Conservation (phyloP, 2,113 vertebrate species). For the Aptenodytes forsteri region DNA sequence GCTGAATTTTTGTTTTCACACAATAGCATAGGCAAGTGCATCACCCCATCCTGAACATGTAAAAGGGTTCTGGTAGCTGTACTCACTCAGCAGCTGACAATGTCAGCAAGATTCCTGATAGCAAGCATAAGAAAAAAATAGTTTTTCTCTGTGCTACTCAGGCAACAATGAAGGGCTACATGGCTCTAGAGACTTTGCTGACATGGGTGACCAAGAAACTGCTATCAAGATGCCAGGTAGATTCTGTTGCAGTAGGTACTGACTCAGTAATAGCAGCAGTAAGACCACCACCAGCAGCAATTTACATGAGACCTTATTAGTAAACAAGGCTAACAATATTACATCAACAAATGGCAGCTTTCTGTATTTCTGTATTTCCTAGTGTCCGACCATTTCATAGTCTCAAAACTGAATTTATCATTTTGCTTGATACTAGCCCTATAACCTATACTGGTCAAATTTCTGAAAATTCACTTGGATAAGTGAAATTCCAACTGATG, state of each 20-base stretch:
- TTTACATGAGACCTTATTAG: not conserved
- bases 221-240: not conserved
- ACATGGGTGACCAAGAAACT: not conserved
- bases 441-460: not conserved
- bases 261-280: not conserved
- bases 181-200: not conserved
- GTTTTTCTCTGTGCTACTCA: not conserved
- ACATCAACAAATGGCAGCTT: not conserved
- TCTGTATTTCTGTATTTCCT: not conserved
- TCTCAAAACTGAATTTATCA: not conserved
- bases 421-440: not conserved
- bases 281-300: not conserved
- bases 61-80: not conserved
- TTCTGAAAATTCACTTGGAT: not conserved
- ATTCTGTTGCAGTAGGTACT: not conserved
- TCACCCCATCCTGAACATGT: not conserved
- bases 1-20: not conserved
- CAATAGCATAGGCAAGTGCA: not conserved
- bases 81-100: not conserved
- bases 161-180: accelerated
- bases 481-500: not conserved
- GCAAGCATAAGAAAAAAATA: not conserved
- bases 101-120: not conserved
- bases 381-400: not conserved
- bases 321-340: not conserved